These are phyloP conservation scores for Trichoplusia ni DNA, from an alignment of 1,140 invertebrate genomes.

Conservation along the genomic window DNA sequence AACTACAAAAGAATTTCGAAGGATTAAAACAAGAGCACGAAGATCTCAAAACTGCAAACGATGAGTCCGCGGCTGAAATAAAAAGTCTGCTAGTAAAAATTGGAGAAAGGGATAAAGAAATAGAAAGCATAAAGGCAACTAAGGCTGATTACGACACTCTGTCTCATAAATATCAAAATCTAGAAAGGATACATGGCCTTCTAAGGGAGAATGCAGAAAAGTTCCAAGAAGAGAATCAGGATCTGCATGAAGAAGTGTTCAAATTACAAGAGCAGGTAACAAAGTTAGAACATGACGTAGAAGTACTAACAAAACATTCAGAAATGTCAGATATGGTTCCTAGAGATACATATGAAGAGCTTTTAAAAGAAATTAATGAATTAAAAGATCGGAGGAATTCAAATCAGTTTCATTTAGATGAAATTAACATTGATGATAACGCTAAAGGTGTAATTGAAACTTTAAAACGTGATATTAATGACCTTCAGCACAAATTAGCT, in stretches of 20 bases:
- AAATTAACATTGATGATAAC: slow-evolving; percentile 80
- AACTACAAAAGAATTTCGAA: slow-evolving; percentile 84
- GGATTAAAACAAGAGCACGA: slow-evolving; percentile 82
- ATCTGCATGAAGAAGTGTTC: slow-evolving; percentile 78
- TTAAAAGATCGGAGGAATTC: slow-evolving; percentile 67
- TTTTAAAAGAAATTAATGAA: slow-evolving; percentile 74
- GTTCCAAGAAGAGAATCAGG: slow-evolving; percentile 79
- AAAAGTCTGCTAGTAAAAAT: slow-evolving; percentile 76
- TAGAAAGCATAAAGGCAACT: slow-evolving; percentile 53
- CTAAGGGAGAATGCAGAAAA: slow-evolving; percentile 76
- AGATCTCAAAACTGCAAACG: slow-evolving; percentile 79
- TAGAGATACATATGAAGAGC: slow-evolving; percentile 72
- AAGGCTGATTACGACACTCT: slow-evolving; percentile 68
- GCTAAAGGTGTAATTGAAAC: slow-evolving; percentile 80
- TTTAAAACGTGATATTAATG: slow-evolving; percentile 77
- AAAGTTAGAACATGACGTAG: slow-evolving; percentile 72
- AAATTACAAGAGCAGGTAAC: slow-evolving; percentile 77
- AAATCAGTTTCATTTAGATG: slow-evolving; percentile 66
- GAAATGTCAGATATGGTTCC: slow-evolving; percentile 59
- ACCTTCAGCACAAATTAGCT: slow-evolving; percentile 72
- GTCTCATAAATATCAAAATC: slow-evolving; percentile 76
- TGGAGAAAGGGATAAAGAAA: slow-evolving; percentile 75
- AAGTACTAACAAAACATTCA: slow-evolving; percentile 54
- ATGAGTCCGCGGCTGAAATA: slow-evolving; percentile 72
- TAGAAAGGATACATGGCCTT: slow-evolving; percentile 73